Evolutionary conservation across 1,140 invertebrate species (phyloP).

Genomic region (Ceratina japonica): DNA sequence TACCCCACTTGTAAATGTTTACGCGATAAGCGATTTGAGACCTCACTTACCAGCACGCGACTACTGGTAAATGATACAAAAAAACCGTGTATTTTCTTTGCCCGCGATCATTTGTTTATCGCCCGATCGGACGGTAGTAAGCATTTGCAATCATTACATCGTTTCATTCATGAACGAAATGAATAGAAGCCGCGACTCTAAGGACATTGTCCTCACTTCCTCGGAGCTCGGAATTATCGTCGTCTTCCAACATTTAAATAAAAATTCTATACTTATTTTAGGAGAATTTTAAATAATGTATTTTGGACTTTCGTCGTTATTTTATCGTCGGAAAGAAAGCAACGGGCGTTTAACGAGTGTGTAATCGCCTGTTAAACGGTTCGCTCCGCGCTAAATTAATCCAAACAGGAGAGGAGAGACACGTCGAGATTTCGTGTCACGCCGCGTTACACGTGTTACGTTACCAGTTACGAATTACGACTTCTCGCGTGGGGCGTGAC

Average conservation of each 20-base stretch:
- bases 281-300: too few relatives aligned
- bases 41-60: slow-evolving; percentile 58
- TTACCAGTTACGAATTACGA: slow-evolving; percentile 64
- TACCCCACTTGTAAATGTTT: slow-evolving; percentile 70
- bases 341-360: slow-evolving; percentile 36
- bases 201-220: background rate
- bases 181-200: background rate
- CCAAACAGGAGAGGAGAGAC: slow-evolving; percentile 36
- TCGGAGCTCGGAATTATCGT: background rate
- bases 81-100: slow-evolving; percentile 47
- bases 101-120: slow-evolving; percentile 43
- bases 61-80: slow-evolving; percentile 43
- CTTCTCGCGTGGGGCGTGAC: slow-evolving; percentile 43
- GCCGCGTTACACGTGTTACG: slow-evolving; percentile 64
- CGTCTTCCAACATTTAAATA: too few relatives aligned
- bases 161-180: slow-evolving; percentile 33
- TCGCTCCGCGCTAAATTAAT: slow-evolving; percentile 58
- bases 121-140: slow-evolving; percentile 9
- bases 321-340: background rate
- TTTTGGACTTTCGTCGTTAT: too few relatives aligned
- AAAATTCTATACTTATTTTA: too few relatives aligned
- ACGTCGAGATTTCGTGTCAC: slow-evolving; percentile 32
- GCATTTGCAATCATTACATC: slow-evolving; percentile 1
- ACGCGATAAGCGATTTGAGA: slow-evolving; percentile 68
- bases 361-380: slow-evolving; percentile 34